Percentiles rank a stretch among this genome's conserved stretches.
Conservation (phyloP, 1,140 invertebrate species). For the Anastrepha ludens region DNA sequence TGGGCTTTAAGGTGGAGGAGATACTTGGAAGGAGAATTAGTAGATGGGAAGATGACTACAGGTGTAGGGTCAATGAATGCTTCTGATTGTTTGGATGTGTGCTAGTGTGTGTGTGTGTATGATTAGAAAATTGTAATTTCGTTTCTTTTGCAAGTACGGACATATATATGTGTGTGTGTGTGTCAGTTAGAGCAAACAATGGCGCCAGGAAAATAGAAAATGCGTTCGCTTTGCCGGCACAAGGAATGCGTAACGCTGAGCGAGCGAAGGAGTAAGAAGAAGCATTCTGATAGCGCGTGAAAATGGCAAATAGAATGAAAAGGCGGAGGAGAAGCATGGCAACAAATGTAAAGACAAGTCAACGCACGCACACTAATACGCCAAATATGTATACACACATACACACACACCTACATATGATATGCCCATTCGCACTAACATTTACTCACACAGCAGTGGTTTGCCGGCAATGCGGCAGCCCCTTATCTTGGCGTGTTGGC, state of each 20-base stretch:
- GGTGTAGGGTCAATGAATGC: not conserved
- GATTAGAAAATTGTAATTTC: constrained; percentile 33
- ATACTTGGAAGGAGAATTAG: not conserved
- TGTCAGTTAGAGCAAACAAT: constrained; percentile 30
- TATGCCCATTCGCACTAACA: not conserved
- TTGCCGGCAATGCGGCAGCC: not conserved
- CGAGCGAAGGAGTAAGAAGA: not conserved
- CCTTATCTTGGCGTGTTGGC: constrained; percentile 6
- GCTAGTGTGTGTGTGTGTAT: not conserved
- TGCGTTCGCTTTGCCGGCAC: not conserved
- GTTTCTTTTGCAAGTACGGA: not conserved
- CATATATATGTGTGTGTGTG: not conserved
- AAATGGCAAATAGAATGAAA: constrained; percentile 8
- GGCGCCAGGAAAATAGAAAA: constrained; percentile 30
- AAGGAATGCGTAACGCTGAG: not conserved
- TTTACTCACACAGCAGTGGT: not conserved
- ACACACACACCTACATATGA: not conserved
- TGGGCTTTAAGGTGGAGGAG: not conserved
- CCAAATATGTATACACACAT: not conserved
- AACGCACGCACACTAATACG: not conserved
- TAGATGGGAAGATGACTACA: not conserved
- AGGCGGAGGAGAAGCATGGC: not conserved
- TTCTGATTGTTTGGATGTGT: not conserved
- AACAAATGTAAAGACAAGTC: not conserved
- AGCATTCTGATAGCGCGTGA: constrained; percentile 9